phyloP scores from a whole-genome alignment of 2,113 vertebrate species.

The Brachionichthys hirsutus region DNA sequence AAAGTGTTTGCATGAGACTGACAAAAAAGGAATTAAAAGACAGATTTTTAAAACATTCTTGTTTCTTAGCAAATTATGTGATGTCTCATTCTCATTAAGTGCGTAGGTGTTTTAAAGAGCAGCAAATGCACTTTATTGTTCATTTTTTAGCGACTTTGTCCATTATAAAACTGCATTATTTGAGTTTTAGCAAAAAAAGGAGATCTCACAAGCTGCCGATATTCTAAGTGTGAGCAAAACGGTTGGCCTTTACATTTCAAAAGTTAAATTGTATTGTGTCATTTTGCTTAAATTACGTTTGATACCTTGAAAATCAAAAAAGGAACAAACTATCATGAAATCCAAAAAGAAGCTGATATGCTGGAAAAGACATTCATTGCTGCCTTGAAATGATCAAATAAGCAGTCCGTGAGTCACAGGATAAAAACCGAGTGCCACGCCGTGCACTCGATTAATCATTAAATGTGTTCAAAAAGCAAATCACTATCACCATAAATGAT shows the following conservation, averaged over 20 bases:
- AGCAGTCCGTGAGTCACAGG: background rate
- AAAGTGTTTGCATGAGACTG: slow-evolving; percentile 14
- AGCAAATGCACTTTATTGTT: background rate
- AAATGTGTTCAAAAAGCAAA: slow-evolving; percentile 8
- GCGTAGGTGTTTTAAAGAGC: background rate
- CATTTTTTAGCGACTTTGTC: background rate
- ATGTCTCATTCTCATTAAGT: slow-evolving; percentile 4
- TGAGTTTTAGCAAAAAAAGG: background rate
- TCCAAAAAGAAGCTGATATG: slow-evolving; percentile 6
- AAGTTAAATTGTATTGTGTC: background rate
- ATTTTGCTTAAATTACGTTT: background rate
- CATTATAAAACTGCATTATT: background rate
- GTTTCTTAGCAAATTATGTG: background rate
- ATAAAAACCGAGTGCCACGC: background rate
- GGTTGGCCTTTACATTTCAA: slow-evolving; percentile 3
- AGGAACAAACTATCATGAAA: background rate
- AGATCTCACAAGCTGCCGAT: background rate
- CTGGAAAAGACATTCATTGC: background rate
- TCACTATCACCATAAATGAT: background rate
- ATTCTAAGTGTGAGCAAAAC: background rate
- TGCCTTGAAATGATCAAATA: background rate
- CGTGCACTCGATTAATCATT: background rate
- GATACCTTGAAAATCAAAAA: background rate
- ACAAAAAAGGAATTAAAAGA: slow-evolving; percentile 27
- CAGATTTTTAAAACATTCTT: background rate